These are phyloP conservation scores for Anoplolepis gracilipes DNA, from an alignment of 1,140 invertebrate genomes.

Conservation along the genomic window DNA sequence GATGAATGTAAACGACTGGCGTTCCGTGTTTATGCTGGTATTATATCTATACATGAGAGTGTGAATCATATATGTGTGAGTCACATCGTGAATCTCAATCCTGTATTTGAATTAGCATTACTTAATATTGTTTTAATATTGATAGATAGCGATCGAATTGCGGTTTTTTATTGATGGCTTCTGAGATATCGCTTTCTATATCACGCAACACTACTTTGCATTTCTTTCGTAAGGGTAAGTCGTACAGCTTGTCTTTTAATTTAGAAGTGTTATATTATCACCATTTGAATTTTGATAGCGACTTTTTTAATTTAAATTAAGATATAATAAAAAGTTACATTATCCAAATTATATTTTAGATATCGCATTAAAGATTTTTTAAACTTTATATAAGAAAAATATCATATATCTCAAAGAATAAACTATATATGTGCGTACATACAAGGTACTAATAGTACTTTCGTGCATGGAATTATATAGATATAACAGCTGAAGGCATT, in stretches of 20 bases:
- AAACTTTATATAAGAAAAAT: not conserved
- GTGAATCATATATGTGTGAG: constrained; percentile 33
- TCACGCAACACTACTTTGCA: constrained; percentile 35
- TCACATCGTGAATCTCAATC: not conserved
- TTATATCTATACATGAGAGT: not conserved
- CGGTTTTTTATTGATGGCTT: not conserved
- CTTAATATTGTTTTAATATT: constrained; percentile 15
- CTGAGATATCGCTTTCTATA: constrained; percentile 26
- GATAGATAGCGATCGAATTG: constrained; percentile 7
- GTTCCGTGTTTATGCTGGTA: not conserved
- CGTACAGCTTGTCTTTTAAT: not conserved
- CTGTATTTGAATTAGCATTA: not conserved
- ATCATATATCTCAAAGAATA: not conserved
- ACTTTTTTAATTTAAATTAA: not conserved
- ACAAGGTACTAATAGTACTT: not conserved
- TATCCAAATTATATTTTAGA: not conserved
- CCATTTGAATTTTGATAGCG: not conserved
- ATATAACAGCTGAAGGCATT: not conserved
- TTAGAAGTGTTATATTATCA: not conserved
- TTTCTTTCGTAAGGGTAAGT: constrained; percentile 43
- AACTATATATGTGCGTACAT: not conserved
- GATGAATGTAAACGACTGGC: constrained; percentile 41
- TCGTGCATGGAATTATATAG: not conserved
- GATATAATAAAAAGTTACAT: not conserved
- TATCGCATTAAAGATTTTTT: not conserved